Conservation (phyloP, 2,113 vertebrate genomes). For the Labeo rohita region DNA sequence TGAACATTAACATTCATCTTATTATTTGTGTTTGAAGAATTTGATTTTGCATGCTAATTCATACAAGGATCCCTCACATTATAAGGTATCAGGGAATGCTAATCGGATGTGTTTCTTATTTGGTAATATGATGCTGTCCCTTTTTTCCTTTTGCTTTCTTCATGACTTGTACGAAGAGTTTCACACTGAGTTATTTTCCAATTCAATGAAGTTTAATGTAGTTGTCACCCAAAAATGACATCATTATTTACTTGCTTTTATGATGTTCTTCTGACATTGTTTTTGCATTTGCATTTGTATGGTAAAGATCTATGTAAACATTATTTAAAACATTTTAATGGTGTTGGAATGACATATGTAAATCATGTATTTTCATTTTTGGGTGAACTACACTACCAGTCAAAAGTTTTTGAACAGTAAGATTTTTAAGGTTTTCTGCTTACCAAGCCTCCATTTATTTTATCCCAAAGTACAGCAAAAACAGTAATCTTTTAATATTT, state of each 20-base stretch:
- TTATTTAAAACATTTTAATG: neutral
- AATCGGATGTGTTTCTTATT: constrained; percentile 30
- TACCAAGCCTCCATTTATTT: too few relatives aligned
- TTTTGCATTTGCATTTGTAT: neutral
- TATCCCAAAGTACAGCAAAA: too few relatives aligned
- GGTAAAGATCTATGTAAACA: neutral
- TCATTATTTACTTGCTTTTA: neutral
- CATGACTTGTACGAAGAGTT: neutral
- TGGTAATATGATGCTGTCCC: constrained; percentile 2
- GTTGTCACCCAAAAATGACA: neutral
- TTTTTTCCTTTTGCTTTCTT: constrained; percentile 12
- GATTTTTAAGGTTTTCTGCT: too few relatives aligned
- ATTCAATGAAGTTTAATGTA: neutral
- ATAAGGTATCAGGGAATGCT: constrained; percentile 81
- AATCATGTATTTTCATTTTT: constrained; percentile 1
- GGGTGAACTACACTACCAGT: neutral
- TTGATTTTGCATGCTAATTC: constrained; percentile 85
- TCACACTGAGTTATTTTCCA: neutral
- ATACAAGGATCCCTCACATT: constrained; percentile 82
- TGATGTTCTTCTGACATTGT: neutral
- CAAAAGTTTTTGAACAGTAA: too few relatives aligned
- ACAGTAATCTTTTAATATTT: too few relatives aligned
- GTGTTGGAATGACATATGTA: neutral
- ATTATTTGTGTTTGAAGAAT: constrained; percentile 79
- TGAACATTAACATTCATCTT: neutral